Percentiles rank a stretch among this genome's conserved stretches.
phyloP scores from a whole-genome alignment of 2,113 vertebrate species.

The Spermophilus dauricus region DNA sequence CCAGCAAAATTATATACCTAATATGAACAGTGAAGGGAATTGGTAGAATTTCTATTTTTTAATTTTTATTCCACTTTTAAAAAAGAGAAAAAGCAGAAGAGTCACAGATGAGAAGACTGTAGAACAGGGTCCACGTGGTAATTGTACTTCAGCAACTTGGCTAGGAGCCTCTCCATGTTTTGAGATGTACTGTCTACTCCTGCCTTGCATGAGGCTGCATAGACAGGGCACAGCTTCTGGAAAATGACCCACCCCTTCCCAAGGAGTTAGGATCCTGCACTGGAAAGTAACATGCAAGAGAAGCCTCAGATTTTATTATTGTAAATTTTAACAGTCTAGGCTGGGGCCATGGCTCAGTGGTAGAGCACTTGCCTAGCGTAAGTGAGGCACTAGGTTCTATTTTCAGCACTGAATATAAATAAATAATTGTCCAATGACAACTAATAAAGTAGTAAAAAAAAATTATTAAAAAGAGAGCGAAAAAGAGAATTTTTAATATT shows the following conservation, averaged over 20 bases:
- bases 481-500: no score
- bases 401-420: no score
- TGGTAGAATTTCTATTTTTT: no score
- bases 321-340: neutral
- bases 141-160: fast-evolving
- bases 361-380: no score
- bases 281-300: neutral
- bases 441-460: no score
- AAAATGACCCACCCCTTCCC: fast-evolving
- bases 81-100: neutral
- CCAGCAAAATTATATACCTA: neutral
- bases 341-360: no score
- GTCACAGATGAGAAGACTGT: fast-evolving
- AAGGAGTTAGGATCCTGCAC: fast-evolving
- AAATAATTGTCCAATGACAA: no score
- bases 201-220: fast-evolving
- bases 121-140: no score
- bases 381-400: no score
- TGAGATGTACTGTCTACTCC: fast-evolving
- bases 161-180: fast-evolving
- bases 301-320: fast-evolving
- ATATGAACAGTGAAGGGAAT: neutral
- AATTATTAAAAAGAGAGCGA: no score
- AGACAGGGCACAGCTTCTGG: neutral
- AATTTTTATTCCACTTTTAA: neutral